These are phyloP conservation scores for Cassiopea andromeda DNA, from an alignment of 30 jellyfish, hydroid and myxozoan species.

Conservation along the genomic window DNA sequence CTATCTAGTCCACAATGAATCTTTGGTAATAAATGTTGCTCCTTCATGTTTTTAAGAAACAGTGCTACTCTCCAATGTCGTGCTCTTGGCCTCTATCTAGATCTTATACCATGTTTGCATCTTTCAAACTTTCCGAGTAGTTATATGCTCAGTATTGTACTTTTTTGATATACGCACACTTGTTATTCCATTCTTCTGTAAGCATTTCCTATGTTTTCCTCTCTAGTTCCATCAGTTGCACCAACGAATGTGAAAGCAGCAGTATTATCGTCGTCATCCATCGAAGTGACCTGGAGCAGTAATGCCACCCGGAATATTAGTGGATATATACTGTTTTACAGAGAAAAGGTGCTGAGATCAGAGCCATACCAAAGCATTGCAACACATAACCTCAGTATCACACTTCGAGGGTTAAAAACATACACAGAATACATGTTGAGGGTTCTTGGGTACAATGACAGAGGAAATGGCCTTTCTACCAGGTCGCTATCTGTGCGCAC, in stretches of 20 bases:
- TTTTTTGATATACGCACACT: too few species aligned
- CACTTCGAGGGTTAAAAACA: slow-evolving; percentile 4
- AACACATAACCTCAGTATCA: slow-evolving; percentile 4
- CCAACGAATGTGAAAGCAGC: neutral
- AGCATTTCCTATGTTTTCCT: too few species aligned
- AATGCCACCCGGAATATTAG: neutral
- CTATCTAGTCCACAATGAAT: too few species aligned
- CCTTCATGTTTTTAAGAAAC: too few species aligned
- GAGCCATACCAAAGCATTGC: slow-evolving; percentile 44
- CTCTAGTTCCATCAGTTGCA: slow-evolving; percentile 13
- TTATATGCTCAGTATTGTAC: too few species aligned
- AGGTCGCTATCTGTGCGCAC: neutral
- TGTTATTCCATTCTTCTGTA: too few species aligned
- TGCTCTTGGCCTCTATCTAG: too few species aligned
- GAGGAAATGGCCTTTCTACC: slow-evolving; percentile 73
- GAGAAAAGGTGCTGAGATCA: slow-evolving; percentile 21
- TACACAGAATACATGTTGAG: slow-evolving; percentile 49
- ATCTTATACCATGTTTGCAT: too few species aligned
- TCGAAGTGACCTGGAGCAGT: slow-evolving; percentile 21
- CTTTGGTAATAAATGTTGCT: too few species aligned
- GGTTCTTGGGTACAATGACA: slow-evolving; percentile 52
- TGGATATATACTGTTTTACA: slow-evolving; percentile 51
- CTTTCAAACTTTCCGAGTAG: too few species aligned
- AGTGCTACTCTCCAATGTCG: too few species aligned
- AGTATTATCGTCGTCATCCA: slow-evolving; percentile 1